Percentiles rank a stretch among this genome's conserved stretches.
phyloP scores from a whole-genome alignment of 2,113 vertebrate species.

The Andinoacara biseriatus region DNA sequence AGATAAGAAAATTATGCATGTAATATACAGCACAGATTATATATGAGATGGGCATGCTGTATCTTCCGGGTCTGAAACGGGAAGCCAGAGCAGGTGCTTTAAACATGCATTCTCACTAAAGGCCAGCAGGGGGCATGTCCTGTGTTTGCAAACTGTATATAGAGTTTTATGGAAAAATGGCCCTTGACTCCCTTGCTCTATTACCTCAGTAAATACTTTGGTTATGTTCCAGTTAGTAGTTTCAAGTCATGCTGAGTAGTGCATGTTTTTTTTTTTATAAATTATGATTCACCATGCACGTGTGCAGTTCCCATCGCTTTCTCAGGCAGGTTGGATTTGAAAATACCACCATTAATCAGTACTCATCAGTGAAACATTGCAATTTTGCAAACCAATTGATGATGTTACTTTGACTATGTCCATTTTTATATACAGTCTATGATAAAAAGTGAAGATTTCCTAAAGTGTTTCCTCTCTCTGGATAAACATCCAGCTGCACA shows the following conservation, averaged over 20 bases:
- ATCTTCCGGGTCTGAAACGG: neutral
- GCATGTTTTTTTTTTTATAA: neutral
- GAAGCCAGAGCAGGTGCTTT: neutral
- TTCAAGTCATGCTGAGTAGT: neutral
- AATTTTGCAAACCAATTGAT: neutral
- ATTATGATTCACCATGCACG: neutral
- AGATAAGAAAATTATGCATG: neutral
- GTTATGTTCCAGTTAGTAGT: neutral
- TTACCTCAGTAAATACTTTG: neutral
- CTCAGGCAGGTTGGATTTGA: neutral
- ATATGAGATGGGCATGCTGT: neutral
- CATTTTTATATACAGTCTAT: neutral
- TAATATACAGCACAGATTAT: neutral
- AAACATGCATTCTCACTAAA: neutral
- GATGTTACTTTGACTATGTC: neutral
- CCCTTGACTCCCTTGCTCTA: neutral
- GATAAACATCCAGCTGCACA: neutral
- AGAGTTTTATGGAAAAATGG: neutral
- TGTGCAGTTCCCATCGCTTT: accelerated
- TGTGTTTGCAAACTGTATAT: neutral
- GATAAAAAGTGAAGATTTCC: neutral
- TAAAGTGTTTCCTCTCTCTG: neutral
- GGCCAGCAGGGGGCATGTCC: neutral
- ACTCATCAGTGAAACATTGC: neutral
- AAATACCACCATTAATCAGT: neutral